A percentile compares a stretch with the other conserved stretches of the same genome.
These are phyloP conservation scores for Octopus bimaculoides DNA, from an alignment of 1,140 invertebrate species.

Conservation along the genomic window DNA sequence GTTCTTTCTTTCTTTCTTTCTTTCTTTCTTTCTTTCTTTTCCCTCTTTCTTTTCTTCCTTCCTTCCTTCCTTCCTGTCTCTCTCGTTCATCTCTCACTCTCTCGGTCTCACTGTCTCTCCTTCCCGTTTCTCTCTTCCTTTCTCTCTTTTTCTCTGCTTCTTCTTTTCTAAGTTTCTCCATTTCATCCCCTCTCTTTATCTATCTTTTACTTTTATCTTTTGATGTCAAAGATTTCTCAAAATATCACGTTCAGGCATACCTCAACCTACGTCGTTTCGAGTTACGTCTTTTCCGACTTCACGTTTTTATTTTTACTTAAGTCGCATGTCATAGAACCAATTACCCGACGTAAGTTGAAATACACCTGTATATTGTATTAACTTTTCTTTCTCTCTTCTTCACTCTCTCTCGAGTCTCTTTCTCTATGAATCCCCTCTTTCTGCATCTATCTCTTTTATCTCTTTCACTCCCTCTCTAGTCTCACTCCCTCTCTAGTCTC, in stretches of 20 bases:
- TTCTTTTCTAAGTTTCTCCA: background rate
- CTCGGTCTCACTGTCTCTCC: background rate
- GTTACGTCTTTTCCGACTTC: no score
- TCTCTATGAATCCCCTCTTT: background rate
- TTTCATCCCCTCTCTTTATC: background rate
- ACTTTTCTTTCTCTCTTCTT: no score
- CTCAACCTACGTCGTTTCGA: no score
- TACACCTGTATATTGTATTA: no score
- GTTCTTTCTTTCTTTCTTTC: constrained; percentile 3
- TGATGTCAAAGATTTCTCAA: background rate
- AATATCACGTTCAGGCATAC: no score
- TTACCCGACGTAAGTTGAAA: no score
- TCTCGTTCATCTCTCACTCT: background rate
- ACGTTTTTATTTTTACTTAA: no score
- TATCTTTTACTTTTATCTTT: background rate
- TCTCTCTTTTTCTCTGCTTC: background rate
- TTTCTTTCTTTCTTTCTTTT: background rate
- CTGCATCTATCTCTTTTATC: background rate
- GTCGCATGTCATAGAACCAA: no score
- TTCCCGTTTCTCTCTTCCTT: background rate
- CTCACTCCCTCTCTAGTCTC: no score
- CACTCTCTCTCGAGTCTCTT: no score
- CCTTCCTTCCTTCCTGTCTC: background rate
- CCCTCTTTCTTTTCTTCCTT: background rate
- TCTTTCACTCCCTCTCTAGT: no score